Conservation (phyloP, 2,797 vertebrate species). For the Siniperca obscura region DNA sequence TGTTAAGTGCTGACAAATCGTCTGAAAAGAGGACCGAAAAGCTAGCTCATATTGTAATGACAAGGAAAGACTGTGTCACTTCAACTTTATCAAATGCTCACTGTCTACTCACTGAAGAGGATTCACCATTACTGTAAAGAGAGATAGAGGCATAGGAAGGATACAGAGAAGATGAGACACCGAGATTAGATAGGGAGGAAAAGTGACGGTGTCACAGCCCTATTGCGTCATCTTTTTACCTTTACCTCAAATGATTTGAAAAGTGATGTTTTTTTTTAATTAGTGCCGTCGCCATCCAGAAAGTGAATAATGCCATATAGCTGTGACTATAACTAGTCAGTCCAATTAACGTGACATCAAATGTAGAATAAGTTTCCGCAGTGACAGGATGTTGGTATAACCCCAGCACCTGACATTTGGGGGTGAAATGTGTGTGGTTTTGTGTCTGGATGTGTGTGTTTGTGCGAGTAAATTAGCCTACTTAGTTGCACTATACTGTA, state of each 20-base stretch:
- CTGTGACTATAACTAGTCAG: conserved; percentile 18
- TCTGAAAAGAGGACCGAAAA: neutral
- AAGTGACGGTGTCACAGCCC: neutral
- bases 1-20: neutral
- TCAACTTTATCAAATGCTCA: neutral
- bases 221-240: conserved; percentile 5
- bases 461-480: neutral
- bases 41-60: neutral
- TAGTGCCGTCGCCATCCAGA: neutral
- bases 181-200: neutral
- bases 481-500: neutral
- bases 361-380: neutral
- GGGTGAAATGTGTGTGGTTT: conserved; percentile 4
- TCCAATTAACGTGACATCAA: conserved; percentile 36
- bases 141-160: neutral
- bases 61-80: neutral
- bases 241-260: neutral
- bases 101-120: neutral
- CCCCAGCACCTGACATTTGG: conserved; percentile 30
- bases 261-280: conserved; percentile 37
- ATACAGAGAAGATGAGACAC: neutral
- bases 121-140: neutral
- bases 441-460: neutral
- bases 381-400: conserved; percentile 26
- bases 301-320: conserved; percentile 14